Conservation (phyloP, 2,797 vertebrate genomes). For the Acanthis flammea region DNA sequence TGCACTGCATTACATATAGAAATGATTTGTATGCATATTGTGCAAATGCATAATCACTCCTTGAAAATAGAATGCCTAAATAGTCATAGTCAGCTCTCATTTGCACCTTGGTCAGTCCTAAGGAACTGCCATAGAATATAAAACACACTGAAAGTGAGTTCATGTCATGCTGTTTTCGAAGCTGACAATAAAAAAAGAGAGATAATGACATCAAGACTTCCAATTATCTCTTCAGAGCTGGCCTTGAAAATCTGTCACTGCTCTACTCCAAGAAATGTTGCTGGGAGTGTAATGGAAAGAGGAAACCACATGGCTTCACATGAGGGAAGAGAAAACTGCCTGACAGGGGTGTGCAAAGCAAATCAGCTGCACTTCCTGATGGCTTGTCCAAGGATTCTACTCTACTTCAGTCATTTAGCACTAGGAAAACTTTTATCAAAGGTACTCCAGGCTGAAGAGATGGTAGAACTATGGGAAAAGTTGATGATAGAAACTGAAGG, state of each 20-base stretch:
- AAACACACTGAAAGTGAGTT: neutral
- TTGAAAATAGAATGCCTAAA: neutral
- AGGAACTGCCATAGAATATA: neutral
- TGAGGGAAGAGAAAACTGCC: neutral
- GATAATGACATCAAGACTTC: neutral
- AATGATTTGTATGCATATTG: too few species aligned
- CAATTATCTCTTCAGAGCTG: neutral
- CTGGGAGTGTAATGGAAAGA: neutral
- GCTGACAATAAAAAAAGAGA: neutral
- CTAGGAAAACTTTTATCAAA: neutral
- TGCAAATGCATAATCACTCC: neutral
- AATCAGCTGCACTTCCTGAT: neutral
- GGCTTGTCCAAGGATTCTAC: neutral
- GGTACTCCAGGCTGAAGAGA: neutral
- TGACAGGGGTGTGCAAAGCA: neutral
- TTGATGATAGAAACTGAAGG: neutral
- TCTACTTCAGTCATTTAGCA: neutral
- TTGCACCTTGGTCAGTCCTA: neutral
- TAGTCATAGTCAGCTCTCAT: neutral
- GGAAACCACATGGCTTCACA: rapidly evolving
- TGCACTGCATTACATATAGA: neutral
- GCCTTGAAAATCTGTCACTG: neutral
- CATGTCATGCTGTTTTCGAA: neutral
- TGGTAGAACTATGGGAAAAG: neutral
- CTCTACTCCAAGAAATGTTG: neutral